Percentiles rank a stretch among this genome's conserved stretches.
phyloP scores from a whole-genome alignment of 1,140 invertebrate species.

The Hyles euphorbiae region DNA sequence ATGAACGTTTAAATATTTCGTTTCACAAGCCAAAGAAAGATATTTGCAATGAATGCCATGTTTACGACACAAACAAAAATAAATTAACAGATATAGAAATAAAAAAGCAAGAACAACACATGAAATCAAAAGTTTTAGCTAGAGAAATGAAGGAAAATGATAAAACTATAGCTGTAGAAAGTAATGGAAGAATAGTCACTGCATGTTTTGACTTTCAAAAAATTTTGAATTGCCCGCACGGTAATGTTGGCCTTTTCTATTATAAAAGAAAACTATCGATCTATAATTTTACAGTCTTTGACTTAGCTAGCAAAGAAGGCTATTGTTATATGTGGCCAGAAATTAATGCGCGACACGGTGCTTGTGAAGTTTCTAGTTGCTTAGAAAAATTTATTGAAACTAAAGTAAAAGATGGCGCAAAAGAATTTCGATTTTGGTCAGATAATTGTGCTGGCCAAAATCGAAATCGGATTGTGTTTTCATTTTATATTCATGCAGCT shows the following conservation, averaged over 20 bases:
- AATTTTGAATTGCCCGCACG: conserved; percentile 21
- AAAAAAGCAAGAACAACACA: no score
- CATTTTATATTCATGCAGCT: conserved; percentile 8
- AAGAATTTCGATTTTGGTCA: conserved; percentile 12
- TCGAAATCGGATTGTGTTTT: conserved; percentile 11
- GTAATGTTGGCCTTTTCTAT: conserved; percentile 18
- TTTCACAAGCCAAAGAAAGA: no score
- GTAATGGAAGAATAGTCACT: conserved; percentile 10
- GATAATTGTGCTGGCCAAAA: conserved; percentile 22
- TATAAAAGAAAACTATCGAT: conserved; percentile 21
- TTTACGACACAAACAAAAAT: no score
- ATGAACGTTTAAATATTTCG: no score
- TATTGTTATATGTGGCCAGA: conserved; percentile 25
- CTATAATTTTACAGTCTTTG: conserved; percentile 29
- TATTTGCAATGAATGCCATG: no score
- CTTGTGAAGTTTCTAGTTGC: conserved; percentile 20
- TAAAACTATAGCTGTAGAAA: no score
- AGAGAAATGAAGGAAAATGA: no score
- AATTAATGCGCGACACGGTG: conserved; percentile 17
- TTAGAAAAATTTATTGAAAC: conserved; percentile 13
- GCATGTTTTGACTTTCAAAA: conserved; percentile 24
- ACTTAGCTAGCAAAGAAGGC: conserved; percentile 12
- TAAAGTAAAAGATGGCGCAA: conserved; percentile 11
- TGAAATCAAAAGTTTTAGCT: no score
- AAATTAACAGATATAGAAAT: no score